These are phyloP conservation scores for Uria aalge DNA, from an alignment of 2,113 vertebrate genomes.

Conservation along the genomic window DNA sequence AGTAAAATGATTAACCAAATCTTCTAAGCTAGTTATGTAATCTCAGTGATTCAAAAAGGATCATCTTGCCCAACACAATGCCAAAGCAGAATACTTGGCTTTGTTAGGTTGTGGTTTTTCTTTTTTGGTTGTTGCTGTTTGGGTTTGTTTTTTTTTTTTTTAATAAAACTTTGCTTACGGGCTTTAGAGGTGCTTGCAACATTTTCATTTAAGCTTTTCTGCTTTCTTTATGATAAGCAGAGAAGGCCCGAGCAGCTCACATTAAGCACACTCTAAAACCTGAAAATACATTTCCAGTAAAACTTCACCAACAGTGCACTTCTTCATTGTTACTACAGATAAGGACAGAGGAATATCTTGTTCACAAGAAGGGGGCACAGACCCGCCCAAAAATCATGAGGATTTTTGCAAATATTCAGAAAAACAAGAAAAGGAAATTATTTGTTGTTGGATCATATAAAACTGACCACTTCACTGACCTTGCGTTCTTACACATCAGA, in stretches of 20 bases:
- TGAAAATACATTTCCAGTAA: not conserved
- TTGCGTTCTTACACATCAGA: not conserved
- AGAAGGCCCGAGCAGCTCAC: not conserved
- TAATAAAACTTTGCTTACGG: not conserved
- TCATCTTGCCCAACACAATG: not conserved
- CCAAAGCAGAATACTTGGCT: not conserved
- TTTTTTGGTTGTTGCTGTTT: too few species aligned
- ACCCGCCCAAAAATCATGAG: not conserved
- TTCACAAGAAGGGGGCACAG: not conserved
- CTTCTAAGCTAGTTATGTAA: not conserved
- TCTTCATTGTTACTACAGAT: not conserved
- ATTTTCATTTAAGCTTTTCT: not conserved
- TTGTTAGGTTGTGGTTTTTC: not conserved
- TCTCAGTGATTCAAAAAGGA: not conserved
- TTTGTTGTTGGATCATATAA: not conserved
- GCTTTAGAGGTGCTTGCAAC: not conserved
- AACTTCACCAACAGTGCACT: not conserved
- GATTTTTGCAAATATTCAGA: not conserved
- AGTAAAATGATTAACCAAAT: not conserved
- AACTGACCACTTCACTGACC: not conserved
- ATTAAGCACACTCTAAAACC: not conserved
- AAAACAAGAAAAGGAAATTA: not conserved
- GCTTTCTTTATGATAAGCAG: not conserved
- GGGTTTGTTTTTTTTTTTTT: not conserved
- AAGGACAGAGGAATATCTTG: not conserved